Conservation (phyloP, 1,140 invertebrate species). For the Hyles euphorbiae region DNA sequence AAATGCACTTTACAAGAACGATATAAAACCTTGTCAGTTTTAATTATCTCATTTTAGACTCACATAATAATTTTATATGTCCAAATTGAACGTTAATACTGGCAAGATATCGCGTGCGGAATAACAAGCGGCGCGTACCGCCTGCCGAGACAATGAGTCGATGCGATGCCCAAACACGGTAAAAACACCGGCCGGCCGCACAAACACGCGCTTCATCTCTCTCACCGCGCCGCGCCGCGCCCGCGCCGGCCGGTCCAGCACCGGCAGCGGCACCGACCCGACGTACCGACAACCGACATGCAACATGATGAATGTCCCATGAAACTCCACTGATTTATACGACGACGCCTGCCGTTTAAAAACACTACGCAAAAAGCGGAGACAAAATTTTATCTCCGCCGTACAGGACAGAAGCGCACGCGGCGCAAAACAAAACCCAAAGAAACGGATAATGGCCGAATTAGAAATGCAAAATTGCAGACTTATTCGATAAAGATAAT, state of each 20-base stretch:
- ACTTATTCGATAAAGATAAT: slow-evolving; percentile 49
- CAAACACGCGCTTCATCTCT: slow-evolving; percentile 13
- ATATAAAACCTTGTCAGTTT: too few relatives aligned
- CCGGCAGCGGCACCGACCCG: slow-evolving; percentile 15
- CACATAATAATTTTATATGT: slow-evolving; percentile 17
- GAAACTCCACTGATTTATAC: slow-evolving; percentile 55
- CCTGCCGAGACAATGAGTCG: slow-evolving; percentile 26
- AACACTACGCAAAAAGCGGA: slow-evolving; percentile 22
- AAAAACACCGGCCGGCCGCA: slow-evolving; percentile 15
- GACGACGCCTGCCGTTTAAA: slow-evolving; percentile 33
- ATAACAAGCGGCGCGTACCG: slow-evolving; percentile 22
- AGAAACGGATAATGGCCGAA: slow-evolving; percentile 26
- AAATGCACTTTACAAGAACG: neutral
- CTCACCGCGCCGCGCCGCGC: slow-evolving; percentile 7
- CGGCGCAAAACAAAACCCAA: slow-evolving; percentile 10
- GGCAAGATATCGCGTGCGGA: slow-evolving; percentile 21
- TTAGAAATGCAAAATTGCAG: slow-evolving; percentile 40
- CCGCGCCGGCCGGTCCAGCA: neutral
- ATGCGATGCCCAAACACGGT: slow-evolving; percentile 9
- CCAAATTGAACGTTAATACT: slow-evolving; percentile 29
- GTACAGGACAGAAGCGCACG: slow-evolving; percentile 16
- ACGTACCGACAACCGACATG: slow-evolving; percentile 33
- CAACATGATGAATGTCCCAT: slow-evolving; percentile 60
- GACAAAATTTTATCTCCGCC: slow-evolving; percentile 21
- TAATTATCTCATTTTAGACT: neutral